These are phyloP conservation scores for Caenorhabditis macrosperma DNA, from an alignment of 2,888 invertebrate species.

Conservation along the genomic window DNA sequence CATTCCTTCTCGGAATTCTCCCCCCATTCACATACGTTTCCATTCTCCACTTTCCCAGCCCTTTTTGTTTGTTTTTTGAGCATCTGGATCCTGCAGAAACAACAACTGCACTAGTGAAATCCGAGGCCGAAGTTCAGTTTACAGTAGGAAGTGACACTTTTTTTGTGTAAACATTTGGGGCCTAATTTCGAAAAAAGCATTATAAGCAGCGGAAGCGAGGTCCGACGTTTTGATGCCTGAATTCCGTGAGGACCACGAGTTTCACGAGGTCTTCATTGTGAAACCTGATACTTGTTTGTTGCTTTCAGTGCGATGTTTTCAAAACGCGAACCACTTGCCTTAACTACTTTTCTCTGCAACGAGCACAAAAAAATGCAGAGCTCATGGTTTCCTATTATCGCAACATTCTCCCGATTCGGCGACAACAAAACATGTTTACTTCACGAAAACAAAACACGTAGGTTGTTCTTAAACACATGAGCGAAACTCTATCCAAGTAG, in stretches of 20 bases:
- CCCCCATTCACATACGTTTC: neutral
- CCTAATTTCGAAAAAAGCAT: neutral
- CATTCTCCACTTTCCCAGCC: conserved; percentile 20
- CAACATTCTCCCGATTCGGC: conserved; percentile 9
- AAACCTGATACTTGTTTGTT: conserved; percentile 57
- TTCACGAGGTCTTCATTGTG: conserved; percentile 31
- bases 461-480: conserved; percentile 11
- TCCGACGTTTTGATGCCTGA: neutral
- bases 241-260: conserved; percentile 48
- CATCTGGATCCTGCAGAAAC: conserved; percentile 33
- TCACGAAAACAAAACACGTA: conserved; percentile 21
- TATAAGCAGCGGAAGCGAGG: neutral
- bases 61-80: conserved; percentile 45
- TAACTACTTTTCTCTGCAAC: neutral
- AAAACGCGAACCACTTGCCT: conserved; percentile 41
- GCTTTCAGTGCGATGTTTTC: conserved; percentile 49
- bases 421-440: conserved; percentile 47
- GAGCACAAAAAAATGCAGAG: conserved; percentile 15
- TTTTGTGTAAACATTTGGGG: conserved; percentile 36
- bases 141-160: conserved; percentile 26
- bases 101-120: conserved; percentile 5
- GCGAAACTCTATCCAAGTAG: neutral
- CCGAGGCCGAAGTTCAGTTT: conserved; percentile 24
- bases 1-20: neutral
- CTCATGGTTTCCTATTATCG: conserved; percentile 28